Evolutionary conservation across 2,797 vertebrate genomes (phyloP), one percentile per base, ranked within the genome.

Genomic region (Psittacula derbiana): DNA sequence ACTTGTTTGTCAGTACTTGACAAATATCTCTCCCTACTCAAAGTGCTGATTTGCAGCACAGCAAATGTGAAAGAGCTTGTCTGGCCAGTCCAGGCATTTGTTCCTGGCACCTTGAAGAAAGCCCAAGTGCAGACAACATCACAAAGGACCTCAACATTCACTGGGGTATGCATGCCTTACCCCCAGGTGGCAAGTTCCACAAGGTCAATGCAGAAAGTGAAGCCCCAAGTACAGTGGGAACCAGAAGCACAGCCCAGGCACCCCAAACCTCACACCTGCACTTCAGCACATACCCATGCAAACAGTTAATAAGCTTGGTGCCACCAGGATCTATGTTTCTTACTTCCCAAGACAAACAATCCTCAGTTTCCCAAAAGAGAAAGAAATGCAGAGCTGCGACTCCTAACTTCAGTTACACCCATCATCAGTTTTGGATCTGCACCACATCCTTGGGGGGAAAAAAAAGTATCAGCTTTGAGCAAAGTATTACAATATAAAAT

Each of bases 251-350:
- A 62, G 10, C 28, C 36, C n/a, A 46, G 25, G 53, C 10, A 47
- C 30, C 38, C 38, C 24, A 78, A 36, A 67, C 14, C 43, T 78
- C 57, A 53, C 31, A 21, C 21, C 76, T 71, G 17, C 23, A 23
- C 31, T 91, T 85, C 4, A 78, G 30, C 49, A 83, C 0, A 0
- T 30, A 46, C 31, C 18, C 33, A 28, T 0, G 0, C 16, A 30
- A 28, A 89, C n/a, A 31, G 15, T 41, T 71, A 55, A 25, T 62
- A 50, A 50, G 40, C 49, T 64, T 36, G 19, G 18, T 88, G 57
- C 27, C 44, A 60, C 16, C 31, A 46, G 38, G 44, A 74, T 58
- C 53, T 38, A 2, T 2, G 18, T 21, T 95, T 83, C 75, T 47
- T 64, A 25, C 44, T 69, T 88, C 69, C 19, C 24, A 46, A 67